phyloP scores from a whole-genome alignment of 2,113 vertebrate species.

The Lamprotornis superbus region DNA sequence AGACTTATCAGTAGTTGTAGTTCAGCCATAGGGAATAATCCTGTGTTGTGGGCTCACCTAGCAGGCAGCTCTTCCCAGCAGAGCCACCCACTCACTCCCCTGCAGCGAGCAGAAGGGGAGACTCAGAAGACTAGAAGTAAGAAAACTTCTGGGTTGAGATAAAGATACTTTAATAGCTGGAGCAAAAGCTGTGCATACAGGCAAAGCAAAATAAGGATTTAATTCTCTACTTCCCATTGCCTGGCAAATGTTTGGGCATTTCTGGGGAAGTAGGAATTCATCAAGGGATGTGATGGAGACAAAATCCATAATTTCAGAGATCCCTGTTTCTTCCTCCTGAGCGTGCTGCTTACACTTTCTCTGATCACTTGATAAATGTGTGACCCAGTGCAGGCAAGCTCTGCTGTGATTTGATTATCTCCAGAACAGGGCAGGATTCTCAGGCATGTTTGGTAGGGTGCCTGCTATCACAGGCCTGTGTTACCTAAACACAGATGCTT shows the following conservation, averaged over 20 bases:
- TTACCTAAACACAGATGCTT: neutral
- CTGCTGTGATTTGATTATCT: neutral
- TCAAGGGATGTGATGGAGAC: neutral
- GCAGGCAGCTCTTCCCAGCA: neutral
- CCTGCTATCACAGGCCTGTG: neutral
- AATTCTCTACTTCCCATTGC: fast-evolving
- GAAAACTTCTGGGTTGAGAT: neutral
- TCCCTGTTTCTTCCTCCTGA: neutral
- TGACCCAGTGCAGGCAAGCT: neutral
- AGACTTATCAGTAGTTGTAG: neutral
- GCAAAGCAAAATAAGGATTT: neutral
- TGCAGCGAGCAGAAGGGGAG: neutral
- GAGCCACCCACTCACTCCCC: neutral
- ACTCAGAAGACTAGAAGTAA: neutral
- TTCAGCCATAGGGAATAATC: neutral
- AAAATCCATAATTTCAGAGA: neutral
- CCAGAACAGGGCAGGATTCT: neutral
- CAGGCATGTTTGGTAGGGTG: neutral
- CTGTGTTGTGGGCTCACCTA: neutral
- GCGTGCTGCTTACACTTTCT: neutral
- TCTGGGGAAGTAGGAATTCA: neutral
- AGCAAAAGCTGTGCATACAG: neutral
- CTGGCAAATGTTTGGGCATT: neutral
- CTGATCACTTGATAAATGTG: neutral
- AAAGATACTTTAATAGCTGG: neutral